A percentile compares a stretch with the other conserved stretches of the same genome.
Conservation (phyloP, 1,140 invertebrate genomes). For the Frieseomelitta varia region DNA sequence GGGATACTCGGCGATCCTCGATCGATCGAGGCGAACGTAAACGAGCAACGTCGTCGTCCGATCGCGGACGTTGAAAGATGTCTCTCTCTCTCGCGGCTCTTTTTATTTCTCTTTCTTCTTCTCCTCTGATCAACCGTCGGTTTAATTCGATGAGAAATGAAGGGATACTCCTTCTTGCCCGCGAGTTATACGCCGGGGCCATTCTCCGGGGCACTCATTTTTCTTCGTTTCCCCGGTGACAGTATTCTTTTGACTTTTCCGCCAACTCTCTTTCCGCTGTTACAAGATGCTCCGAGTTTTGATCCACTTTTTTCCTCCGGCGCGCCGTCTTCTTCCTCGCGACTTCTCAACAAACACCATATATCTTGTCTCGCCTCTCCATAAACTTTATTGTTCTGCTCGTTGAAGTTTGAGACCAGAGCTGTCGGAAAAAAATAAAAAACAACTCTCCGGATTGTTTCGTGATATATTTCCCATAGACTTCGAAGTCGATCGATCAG, state of each 20-base stretch:
- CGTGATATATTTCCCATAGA: not conserved
- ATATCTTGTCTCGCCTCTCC: not conserved
- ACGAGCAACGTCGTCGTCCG: not conserved
- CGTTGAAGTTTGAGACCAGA: not conserved
- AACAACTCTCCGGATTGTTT: not conserved
- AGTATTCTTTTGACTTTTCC: slow-evolving; percentile 6
- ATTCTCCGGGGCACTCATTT: not conserved
- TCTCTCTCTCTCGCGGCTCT: not conserved
- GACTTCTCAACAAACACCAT: slow-evolving; percentile 30
- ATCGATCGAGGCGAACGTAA: not conserved
- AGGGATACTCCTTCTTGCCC: no score
- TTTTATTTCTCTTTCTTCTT: not conserved
- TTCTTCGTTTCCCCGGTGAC: not conserved
- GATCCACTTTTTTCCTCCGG: not conserved
- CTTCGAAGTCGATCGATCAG: not conserved
- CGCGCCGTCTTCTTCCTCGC: not conserved
- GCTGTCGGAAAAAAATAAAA: no score
- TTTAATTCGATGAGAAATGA: slow-evolving; percentile 28
- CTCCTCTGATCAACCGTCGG: not conserved
- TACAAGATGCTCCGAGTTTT: slow-evolving; percentile 3
- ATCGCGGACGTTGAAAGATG: not conserved
- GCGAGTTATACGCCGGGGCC: not conserved
- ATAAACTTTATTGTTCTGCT: slow-evolving; percentile 16
- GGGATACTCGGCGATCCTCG: not conserved
- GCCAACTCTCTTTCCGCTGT: not conserved